Base-by-base conservation (phyloP, 2,113 vertebrate species). In the Larimichthys polyactis region DNA sequence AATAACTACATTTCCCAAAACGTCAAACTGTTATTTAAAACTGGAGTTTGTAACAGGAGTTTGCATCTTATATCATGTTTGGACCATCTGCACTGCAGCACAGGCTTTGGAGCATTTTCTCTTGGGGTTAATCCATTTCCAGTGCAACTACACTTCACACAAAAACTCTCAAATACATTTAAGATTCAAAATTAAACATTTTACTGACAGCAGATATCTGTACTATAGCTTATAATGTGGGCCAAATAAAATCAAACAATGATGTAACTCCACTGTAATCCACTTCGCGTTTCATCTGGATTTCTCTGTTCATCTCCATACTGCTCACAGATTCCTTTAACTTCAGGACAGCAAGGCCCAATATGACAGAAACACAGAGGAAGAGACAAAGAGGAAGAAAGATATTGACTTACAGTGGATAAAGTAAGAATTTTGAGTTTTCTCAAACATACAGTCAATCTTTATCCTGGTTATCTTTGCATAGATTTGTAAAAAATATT, bases 251-350 rank as follows among this genome's bases (percentile, higher is more conserved):
- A 80, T 83, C 72, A 81, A 84, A 90, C 78, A 74, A 55, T 90
- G 89, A 90, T 81, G 89, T 62, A 89, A 90, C 75, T 48, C 46
- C 64, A 69, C 64, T 82, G 89, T 80, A 87, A 88, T 86, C 71
- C 58, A 62, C 75, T 63, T 24, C 22, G 44, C 24, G 22, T 65
- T 59, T 68, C 66, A 32, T 51, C 27, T 24, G 46, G 44, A 24
- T 59, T 16, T 20, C 36, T 46, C 32, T 48, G 29, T 48, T 75
- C 44, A 60, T 52, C 55, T 71, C 24, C 24, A 19, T 67, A 40
- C 43, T 10, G 29, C 74, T 51, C 32, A 29, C 27, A 11, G 4
- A 24, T 3, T 17, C 48, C 51, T 52, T 59, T 43, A 58, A 0
- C 62, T 72, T 67, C 16, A 15, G 60, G 64, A 49, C 17, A 55